phyloP scores from a whole-genome alignment of 2,797 vertebrate species.

The Australoheros facetus region DNA sequence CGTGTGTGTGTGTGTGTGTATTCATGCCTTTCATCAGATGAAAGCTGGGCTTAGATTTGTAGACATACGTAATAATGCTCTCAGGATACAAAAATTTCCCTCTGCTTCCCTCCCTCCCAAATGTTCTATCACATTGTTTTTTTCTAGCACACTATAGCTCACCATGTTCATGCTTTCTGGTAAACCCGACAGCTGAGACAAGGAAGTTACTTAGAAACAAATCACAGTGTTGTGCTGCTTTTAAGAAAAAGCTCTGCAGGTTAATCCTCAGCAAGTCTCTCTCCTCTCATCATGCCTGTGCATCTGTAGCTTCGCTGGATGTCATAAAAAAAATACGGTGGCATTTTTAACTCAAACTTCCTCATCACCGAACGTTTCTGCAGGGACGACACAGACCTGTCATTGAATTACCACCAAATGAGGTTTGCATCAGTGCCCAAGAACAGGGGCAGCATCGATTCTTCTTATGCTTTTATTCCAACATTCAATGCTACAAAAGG shows the following conservation, averaged over 20 bases:
- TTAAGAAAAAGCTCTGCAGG: background rate
- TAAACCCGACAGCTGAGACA: background rate
- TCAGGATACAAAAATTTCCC: slow-evolving; percentile 18
- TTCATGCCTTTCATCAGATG: slow-evolving; percentile 49
- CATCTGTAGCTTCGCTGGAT: background rate
- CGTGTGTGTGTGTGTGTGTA: slow-evolving; percentile 13
- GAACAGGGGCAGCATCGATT: no score
- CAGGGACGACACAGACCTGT: background rate
- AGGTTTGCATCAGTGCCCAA: no score
- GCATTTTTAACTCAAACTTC: background rate
- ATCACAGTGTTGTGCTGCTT: background rate
- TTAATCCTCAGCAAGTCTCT: slow-evolving; percentile 12
- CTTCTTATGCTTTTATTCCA: background rate
- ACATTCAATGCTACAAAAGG: no score
- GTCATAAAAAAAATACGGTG: background rate
- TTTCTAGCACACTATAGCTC: background rate
- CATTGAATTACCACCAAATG: background rate
- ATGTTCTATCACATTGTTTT: slow-evolving; percentile 32
- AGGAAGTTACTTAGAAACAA: background rate
- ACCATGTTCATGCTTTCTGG: background rate
- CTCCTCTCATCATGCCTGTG: background rate
- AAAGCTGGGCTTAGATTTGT: slow-evolving; percentile 49
- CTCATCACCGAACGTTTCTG: background rate
- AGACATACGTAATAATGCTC: slow-evolving; percentile 34
- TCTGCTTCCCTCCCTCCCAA: background rate